Base-by-base conservation (phyloP, 2,113 vertebrate species). In the Trichomycterus rosablanca region DNA sequence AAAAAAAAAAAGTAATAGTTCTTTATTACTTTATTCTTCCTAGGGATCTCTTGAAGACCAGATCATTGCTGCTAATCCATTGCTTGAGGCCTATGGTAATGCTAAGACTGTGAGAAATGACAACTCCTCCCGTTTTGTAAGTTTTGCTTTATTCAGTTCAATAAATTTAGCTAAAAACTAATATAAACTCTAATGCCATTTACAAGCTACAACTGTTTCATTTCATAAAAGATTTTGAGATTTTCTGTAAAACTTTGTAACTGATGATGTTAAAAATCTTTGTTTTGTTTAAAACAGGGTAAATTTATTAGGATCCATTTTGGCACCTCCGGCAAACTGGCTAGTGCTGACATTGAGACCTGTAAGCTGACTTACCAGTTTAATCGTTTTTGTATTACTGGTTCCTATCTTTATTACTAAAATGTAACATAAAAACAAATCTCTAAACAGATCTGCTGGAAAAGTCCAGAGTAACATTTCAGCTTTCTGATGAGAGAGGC, bases 331-430 rank as follows among this genome's bases (percentile, higher is more conserved):
- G 89, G 90, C 55, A 92, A 92, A 69, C 78, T 92, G 82, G 72
- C 90, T 77, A 91, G 89, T 78, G 90, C 90, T 63, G 90, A 92
- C 56, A 91, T 91, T 80, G 89, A 91, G 73, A 91, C 89, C 15
- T 90, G 90, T 92, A 86, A 87, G 88, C 15, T 0, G 10, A n/a
- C 10, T 42, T 30, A 7, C 26, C 3, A 30, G 3, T n/a, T 30
- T 30, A 7, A 3, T 3, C 3, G 7, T 4, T 30, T 7, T 4
- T 3, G 3, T 10, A 37, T 4, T 3, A 3, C 5, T 5, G 8
- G 4, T 51, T 3, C 28, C 15, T 4, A 40, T 1, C 2, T n/a
- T 32, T 32, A 7, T 19, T 12, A 15, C 3, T 26, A 8, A 40
- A 40, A 40, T 5, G 1, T 55, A 1, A n/a, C n/a, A n/a, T n/a